A percentile compares a stretch with the other conserved stretches of the same genome.
Conservation (phyloP, 2,113 vertebrate species). For the Phaethon lepturus region DNA sequence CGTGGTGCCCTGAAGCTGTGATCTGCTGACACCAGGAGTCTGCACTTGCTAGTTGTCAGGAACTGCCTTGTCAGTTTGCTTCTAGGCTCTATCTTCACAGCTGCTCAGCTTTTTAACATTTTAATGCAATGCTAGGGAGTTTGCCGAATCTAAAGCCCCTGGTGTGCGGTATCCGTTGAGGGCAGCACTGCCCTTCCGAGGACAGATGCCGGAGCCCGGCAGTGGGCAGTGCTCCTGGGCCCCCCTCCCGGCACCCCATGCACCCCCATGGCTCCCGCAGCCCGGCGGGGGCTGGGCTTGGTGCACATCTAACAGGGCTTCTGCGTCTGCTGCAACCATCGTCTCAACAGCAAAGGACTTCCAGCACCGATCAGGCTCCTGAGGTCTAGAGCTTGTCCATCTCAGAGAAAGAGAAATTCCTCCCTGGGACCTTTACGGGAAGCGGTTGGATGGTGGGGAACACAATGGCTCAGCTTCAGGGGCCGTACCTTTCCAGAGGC, state of each 20-base stretch:
- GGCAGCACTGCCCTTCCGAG: neutral
- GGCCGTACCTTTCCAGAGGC: neutral
- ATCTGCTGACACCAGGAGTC: neutral
- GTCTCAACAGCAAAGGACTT: fast-evolving
- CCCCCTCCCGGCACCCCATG: fast-evolving
- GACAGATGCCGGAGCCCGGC: neutral
- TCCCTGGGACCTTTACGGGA: neutral
- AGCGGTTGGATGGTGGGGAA: neutral
- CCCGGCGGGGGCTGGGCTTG: neutral
- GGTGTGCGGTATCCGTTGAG: fast-evolving
- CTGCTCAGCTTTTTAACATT: fast-evolving
- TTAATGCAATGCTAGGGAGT: neutral
- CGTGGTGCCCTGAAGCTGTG: neutral
- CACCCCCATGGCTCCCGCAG: fast-evolving
- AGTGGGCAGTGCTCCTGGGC: neutral
- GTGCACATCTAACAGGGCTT: neutral
- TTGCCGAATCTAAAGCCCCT: neutral
- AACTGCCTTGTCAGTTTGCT: neutral
- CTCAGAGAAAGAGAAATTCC: neutral
- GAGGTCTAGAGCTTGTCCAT: neutral
- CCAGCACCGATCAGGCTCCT: neutral
- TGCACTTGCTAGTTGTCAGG: neutral
- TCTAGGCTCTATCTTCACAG: neutral
- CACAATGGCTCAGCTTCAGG: fast-evolving
- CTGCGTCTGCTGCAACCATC: neutral